Base-by-base conservation (phyloP, 2,113 vertebrate species). In the Chaetodon auriga region DNA sequence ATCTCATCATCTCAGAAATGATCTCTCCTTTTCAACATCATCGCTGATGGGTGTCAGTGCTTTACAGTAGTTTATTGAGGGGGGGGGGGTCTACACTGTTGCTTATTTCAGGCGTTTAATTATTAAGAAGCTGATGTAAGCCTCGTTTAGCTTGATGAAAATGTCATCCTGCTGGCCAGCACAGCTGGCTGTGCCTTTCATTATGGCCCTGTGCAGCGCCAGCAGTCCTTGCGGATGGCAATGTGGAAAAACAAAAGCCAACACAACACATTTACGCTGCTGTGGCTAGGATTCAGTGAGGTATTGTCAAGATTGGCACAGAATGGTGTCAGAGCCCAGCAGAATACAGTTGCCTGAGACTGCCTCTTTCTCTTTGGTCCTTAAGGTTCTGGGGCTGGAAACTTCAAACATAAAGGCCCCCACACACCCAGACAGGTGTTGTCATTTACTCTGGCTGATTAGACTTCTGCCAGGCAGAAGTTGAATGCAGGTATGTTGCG, bases 131-230 rank as follows among this genome's bases (percentile, higher is more conserved):
- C 75, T 75, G 78, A 68, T n/a, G 35, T 89, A 87, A 78, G 88
- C 85, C 76, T 65, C 68, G 65, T 83, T 94, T 92, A 89, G 82
- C 84, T 85, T 92, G 90, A 93, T 93, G 87, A 91, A 92, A 92
- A 87, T 81, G 75, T 45, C 77, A 85, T 80, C 85, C 87, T 82
- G 86, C 80, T 85, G 77, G 84, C 70, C 71, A 9, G 72, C 83
- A 51, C 78, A 84, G 85, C 75, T 82, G 77, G 81, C 78, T 82
- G 57, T 82, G 82, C 46, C 81, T 92, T 90, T 88, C 66, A 88
- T 92, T 89, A 84, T 8, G 63, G 60, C 76, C 64, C 68, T 60
- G 75, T 81, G 74, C 75, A 62, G 87, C 43, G 41, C 53, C 84
- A 80, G 55, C 77, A 48, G 65, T 93, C 91, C 91, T 89, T 36